Evolutionary conservation across 2,113 vertebrate species (phyloP).

Genomic region (Tenrec ecaudatus): DNA sequence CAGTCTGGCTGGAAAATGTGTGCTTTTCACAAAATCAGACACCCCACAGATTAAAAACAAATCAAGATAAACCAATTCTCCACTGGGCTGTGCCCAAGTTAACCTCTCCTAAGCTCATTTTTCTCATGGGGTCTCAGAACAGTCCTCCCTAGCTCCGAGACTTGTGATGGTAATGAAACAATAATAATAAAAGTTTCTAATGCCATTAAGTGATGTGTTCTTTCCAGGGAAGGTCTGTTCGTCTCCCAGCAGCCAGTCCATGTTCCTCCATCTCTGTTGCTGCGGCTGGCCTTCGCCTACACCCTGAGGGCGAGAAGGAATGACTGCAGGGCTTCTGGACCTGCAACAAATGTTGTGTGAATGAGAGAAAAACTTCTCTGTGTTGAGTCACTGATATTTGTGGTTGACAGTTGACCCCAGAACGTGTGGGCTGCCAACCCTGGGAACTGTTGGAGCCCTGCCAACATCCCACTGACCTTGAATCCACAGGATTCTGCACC

Average conservation of each 20-base stretch:
- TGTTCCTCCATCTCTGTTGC: conserved; percentile 31
- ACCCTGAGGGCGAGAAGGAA: neutral
- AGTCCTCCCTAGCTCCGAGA: neutral
- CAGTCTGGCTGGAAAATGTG: conserved; percentile 48
- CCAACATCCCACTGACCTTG: too few species aligned
- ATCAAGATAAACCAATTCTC: conserved; percentile 33
- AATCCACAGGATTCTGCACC: too few species aligned
- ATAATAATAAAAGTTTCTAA: neutral
- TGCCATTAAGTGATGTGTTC: neutral
- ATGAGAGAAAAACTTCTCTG: neutral
- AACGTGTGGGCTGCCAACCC: too few species aligned
- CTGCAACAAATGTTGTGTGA: neutral
- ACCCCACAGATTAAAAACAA: conserved; percentile 22
- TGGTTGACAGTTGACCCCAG: too few species aligned
- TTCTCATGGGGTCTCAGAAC: conserved; percentile 9
- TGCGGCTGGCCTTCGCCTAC: neutral
- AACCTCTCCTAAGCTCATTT: neutral
- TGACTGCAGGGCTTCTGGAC: neutral
- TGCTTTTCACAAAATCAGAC: conserved; percentile 48
- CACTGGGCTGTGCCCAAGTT: neutral
- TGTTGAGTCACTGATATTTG: neutral
- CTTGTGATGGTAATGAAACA: neutral
- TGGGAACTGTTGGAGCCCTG: too few species aligned
- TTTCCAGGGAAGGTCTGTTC: neutral
- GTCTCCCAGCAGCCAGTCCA: neutral